These are phyloP conservation scores for Nothoprocta pentlandii DNA, from an alignment of 2,113 vertebrate genomes.

Conservation along the genomic window DNA sequence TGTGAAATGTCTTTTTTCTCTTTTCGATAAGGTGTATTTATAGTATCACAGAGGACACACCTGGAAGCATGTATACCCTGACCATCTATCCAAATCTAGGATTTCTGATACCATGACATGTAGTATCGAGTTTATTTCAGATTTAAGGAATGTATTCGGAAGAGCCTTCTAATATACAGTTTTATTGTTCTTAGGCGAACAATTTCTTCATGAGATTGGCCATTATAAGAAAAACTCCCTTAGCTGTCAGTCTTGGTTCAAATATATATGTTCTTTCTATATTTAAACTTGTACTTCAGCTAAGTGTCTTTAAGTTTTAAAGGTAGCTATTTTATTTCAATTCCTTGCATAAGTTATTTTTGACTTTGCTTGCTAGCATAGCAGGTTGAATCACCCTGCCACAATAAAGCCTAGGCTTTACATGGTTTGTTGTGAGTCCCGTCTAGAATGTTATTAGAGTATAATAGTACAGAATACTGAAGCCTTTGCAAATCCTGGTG, in stretches of 20 bases:
- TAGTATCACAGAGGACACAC: neutral
- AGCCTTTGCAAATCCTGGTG: neutral
- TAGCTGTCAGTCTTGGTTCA: neutral
- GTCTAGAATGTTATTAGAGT: neutral
- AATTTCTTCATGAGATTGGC: neutral
- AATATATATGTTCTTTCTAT: neutral
- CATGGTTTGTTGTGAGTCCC: neutral
- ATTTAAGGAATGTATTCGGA: neutral
- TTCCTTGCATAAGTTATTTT: slow-evolving; percentile 28
- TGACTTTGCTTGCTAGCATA: neutral
- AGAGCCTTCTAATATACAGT: neutral
- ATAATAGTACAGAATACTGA: neutral
- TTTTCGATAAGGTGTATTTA: neutral
- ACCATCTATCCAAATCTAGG: neutral
- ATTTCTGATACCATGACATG: neutral
- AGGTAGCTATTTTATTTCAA: slow-evolving; percentile 1
- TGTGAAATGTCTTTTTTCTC: neutral
- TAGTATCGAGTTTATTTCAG: neutral
- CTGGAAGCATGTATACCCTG: neutral
- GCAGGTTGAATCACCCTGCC: neutral
- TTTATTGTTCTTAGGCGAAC: neutral
- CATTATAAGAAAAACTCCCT: neutral
- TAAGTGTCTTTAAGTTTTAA: neutral
- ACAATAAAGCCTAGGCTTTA: slow-evolving; percentile 4
- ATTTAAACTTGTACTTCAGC: neutral